Conservation (phyloP, 2,113 vertebrate genomes). For the Crotalus viridis region DNA sequence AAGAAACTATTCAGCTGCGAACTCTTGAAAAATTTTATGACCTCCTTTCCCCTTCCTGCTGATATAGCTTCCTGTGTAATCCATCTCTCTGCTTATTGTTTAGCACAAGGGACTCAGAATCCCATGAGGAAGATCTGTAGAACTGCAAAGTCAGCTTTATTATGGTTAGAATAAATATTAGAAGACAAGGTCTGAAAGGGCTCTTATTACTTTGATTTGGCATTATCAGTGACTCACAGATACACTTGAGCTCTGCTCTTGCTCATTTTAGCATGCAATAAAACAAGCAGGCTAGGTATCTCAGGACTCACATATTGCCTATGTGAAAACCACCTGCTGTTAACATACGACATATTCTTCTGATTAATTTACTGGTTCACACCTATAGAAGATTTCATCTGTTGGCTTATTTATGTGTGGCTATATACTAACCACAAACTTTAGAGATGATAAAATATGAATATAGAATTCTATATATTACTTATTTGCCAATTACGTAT, state of each 20-base stretch:
- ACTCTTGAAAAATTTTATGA: conserved; percentile 20
- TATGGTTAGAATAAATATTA: conserved; percentile 24
- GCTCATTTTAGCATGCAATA: neutral
- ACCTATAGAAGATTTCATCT: neutral
- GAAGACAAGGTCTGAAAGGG: neutral
- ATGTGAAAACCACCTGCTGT: neutral
- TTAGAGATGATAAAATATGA: neutral
- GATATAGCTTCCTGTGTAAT: conserved; percentile 3
- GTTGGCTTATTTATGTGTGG: neutral
- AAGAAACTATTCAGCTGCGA: neutral
- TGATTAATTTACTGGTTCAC: neutral
- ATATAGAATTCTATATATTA: neutral
- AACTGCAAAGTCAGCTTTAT: neutral
- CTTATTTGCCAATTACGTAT: neutral
- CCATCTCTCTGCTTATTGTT: conserved; percentile 31
- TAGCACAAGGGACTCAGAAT: conserved; percentile 28
- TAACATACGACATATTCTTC: neutral
- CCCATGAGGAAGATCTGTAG: neutral
- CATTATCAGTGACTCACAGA: neutral
- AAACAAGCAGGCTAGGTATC: neutral
- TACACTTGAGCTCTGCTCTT: neutral
- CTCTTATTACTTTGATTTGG: neutral
- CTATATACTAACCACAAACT: neutral
- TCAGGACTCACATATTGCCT: neutral
- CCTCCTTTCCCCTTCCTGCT: conserved; percentile 12